Evolutionary conservation across 1,140 invertebrate species (phyloP).

Genomic region (Lutraria rhynchaena): DNA sequence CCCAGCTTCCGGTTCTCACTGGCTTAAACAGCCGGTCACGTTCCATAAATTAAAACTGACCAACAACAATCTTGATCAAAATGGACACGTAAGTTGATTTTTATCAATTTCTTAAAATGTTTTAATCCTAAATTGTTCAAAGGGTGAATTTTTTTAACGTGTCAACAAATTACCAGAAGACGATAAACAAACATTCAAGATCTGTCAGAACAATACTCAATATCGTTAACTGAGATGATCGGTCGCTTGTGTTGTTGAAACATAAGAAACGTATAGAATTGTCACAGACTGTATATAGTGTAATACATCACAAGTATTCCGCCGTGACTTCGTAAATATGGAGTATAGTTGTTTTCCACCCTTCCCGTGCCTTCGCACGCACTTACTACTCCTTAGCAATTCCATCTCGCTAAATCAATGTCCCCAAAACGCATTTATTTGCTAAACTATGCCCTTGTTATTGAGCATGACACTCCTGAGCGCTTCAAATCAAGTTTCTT

Average conservation of each 20-base stretch:
- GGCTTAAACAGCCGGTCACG: slow-evolving; percentile 97
- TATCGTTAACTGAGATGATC: no score
- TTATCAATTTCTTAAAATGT: no score
- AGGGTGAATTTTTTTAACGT: no score
- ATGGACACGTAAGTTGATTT: slow-evolving; percentile 79
- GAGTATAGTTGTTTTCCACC: slow-evolving; percentile 26
- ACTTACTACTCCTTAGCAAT: slow-evolving; percentile 36
- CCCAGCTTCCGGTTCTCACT: slow-evolving; percentile 97
- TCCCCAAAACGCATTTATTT: slow-evolving; percentile 50
- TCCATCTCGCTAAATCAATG: slow-evolving; percentile 55
- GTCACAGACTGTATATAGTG: slow-evolving; percentile 40
- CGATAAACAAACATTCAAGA: no score
- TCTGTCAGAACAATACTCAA: no score
- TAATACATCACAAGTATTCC: slow-evolving; percentile 26
- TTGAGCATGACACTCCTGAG: slow-evolving; percentile 50
- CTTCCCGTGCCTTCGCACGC: slow-evolving; percentile 31
- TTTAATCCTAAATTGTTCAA: no score
- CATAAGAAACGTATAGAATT: not conserved
- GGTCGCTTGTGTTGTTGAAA: no score
- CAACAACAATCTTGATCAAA: slow-evolving; percentile 87
- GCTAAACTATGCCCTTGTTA: slow-evolving; percentile 46
- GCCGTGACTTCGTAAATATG: slow-evolving; percentile 20
- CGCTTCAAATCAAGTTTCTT: slow-evolving; percentile 62
- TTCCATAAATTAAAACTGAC: slow-evolving; percentile 98
- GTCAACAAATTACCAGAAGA: no score